Base-by-base conservation (phyloP, 2,797 vertebrate species). In the Austrolebias charrua region DNA sequence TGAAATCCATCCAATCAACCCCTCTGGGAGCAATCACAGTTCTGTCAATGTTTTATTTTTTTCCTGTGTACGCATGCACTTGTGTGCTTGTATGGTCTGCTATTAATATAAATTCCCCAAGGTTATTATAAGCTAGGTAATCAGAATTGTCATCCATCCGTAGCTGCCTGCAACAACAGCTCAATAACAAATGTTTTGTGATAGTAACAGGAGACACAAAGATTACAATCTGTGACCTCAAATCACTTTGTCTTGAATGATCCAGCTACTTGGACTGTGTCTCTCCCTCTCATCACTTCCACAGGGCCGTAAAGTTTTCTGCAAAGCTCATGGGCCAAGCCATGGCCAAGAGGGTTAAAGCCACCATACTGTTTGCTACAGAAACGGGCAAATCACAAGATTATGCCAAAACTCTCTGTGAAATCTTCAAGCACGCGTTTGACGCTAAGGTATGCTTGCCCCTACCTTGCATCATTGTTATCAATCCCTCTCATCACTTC, bases 341-440 rank as follows among this genome's bases (percentile, higher is more conserved):
- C 35, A 99, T 99, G 97, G 97, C 98, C 46, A 98, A 97, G 90
- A 94, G 98, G 73, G 97, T 99, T 65, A 99, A 99, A 83, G 97
- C 98, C 0, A 98, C 96, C 76, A 98, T 99, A 72, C 92, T 99
- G 63, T 99, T 95, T 0, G 98, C 96, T 80, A 98, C 96, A 0
- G 98, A 99, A 78, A 99, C 98, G 0, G 98, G 98, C 24, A 99
- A 98, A 79, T 99, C 98, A 0, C 96, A 98, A 76, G 95, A 94
- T 86, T 98, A 98, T 14, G 98, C 98, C 87, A 98, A 98, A 91
- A 98, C 97, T 6, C 91, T 99, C 6, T 99, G 96, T 59, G 96
- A 98, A 88, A 99, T 99, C 90, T 99, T 99, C 94, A 98, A 99
- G 81, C 97, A 99, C 0, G 98, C 97, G 3, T 99, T 99, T 0